Conservation (phyloP, 1,140 invertebrate species). For the Contarinia nasturtii region DNA sequence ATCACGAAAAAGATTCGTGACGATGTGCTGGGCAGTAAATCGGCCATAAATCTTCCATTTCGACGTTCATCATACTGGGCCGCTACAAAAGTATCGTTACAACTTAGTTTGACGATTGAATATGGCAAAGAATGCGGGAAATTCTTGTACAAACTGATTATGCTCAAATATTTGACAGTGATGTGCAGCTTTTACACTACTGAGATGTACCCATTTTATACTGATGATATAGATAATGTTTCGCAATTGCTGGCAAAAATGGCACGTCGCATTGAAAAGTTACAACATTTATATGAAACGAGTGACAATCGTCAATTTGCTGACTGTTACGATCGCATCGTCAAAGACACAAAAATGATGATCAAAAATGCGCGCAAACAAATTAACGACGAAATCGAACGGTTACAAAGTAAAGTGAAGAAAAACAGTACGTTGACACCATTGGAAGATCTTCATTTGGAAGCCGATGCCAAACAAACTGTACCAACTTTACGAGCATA, state of each 20-base stretch:
- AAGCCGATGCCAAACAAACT: not conserved
- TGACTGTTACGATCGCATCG: not conserved
- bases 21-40: not conserved
- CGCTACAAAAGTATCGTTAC: not conserved
- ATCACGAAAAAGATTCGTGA: not conserved
- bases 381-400: not conserved
- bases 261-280: not conserved
- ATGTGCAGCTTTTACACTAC: not conserved
- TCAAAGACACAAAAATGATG: not conserved
- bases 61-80: not conserved
- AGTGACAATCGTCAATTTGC: not conserved
- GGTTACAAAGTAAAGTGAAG: not conserved
- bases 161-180: not conserved
- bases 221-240: not conserved
- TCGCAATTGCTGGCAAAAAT: not conserved
- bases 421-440: not conserved
- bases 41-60: not conserved
- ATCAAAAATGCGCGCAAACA: not conserved
- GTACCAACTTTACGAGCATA: not conserved
- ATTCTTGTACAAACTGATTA: not conserved
- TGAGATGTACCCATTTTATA: too few relatives aligned
- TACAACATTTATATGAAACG: not conserved
- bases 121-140: not conserved
- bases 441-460: not conserved
- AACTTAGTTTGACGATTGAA: not conserved